Percentiles rank a stretch among this genome's conserved stretches.
Evolutionary conservation across 2,113 vertebrate genomes (phyloP).

Genomic region (Mus spicilegus): DNA sequence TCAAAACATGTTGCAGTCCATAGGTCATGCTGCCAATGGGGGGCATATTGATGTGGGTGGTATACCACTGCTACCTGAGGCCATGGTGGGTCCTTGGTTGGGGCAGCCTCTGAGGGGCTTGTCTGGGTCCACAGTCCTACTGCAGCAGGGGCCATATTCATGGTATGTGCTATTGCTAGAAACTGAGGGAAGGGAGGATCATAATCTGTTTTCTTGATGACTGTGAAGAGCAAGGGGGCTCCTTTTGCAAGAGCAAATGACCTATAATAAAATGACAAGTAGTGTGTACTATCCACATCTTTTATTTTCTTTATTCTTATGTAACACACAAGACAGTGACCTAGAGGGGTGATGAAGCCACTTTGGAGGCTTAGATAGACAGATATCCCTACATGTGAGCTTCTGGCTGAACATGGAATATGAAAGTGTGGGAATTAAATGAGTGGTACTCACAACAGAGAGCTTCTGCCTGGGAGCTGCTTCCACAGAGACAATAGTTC

Average conservation of each 20-base stretch:
- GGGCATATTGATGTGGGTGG: too few species aligned
- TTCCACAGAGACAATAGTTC: conserved; percentile 1
- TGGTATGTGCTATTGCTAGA: background rate
- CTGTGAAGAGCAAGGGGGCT: background rate
- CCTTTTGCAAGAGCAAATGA: background rate
- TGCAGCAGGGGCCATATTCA: too few species aligned
- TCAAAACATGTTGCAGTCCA: too few species aligned
- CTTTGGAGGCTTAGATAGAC: background rate
- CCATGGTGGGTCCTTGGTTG: too few species aligned
- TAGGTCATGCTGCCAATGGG: too few species aligned
- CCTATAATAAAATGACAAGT: background rate
- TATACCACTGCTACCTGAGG: too few species aligned
- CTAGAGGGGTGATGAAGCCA: background rate
- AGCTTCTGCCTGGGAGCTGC: background rate
- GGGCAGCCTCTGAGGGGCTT: too few species aligned
- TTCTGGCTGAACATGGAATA: background rate
- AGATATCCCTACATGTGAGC: background rate
- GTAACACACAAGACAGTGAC: background rate
- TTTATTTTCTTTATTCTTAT: background rate
- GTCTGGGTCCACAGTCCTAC: too few species aligned
- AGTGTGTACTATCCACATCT: background rate
- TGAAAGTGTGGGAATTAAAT: background rate
- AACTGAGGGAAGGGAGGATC: background rate
- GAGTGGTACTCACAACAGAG: background rate
- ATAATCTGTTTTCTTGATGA: background rate